Evolutionary conservation across 1,140 invertebrate species (phyloP), one percentile per base, ranked within the genome.

Genomic region (Neodiprion virginianus): DNA sequence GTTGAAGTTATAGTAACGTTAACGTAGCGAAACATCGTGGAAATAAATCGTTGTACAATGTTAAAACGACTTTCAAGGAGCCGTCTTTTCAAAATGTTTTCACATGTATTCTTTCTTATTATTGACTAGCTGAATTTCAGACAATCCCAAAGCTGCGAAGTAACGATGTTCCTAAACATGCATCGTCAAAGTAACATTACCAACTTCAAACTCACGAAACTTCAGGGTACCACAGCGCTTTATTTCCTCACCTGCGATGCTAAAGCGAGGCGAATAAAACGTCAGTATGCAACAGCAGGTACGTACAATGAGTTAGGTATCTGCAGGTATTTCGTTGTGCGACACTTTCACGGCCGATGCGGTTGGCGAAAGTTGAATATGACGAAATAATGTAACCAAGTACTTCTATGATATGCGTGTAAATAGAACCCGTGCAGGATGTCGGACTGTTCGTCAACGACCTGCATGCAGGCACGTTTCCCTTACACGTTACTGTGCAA

Each of bases 311-410:
- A 21, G 17, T 21, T 21, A 21, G 17, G 17, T 1, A 21, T 21
- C 17, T n/a, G n/a, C 72, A 53, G 72, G 69, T 65, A 78, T 78
- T 75, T 79, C 75, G 76, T 74, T 21, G 17, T 21, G 17, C 17
- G 73, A 84, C 79, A 84, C 83, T 84, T 84, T 84, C 82, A 79
- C 82, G 73, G 69, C 76, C 74, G 79, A 79, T 79, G 76, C 79
- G 77, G 77, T 75, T 77, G 75, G 83, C 83, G 83, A 84, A 84
- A 84, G 83, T 84, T 72, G 72, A 82, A 53, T 53, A 78, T 84
- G 83, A 84, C 79, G 83, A 84, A 84, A 84, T 79, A 77, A 81
- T 84, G 76, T 76, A 69, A 76, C 1, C 17, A n/a, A 28, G 69
- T 69, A 12, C 69, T 71, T 71, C 69, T 47, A 10, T 71, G 17